These are phyloP conservation scores for Coptodon rendalli DNA, from an alignment of 2,113 vertebrate genomes.

Conservation along the genomic window DNA sequence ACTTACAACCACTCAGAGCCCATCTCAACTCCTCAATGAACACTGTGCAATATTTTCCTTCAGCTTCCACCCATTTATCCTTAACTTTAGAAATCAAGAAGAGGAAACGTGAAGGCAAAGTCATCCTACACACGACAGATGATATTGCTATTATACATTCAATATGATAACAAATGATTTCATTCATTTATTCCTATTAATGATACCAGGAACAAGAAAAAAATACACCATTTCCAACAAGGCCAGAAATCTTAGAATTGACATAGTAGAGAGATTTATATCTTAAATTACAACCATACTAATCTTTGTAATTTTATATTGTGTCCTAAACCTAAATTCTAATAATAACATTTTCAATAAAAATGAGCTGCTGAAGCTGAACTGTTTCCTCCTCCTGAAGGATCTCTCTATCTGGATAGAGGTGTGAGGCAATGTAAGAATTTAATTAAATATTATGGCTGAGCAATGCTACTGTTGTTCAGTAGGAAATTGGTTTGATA, in stretches of 20 bases:
- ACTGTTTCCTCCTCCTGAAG: not conserved
- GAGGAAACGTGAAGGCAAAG: not conserved
- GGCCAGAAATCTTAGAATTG: not conserved
- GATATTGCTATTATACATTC: not conserved
- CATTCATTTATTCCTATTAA: not conserved
- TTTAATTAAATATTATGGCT: conserved; percentile 14
- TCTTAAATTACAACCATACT: not conserved
- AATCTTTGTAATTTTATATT: not conserved
- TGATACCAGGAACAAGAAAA: not conserved
- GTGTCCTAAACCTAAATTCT: not conserved
- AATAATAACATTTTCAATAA: not conserved
- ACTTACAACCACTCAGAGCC: not conserved
- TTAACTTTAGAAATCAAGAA: not conserved
- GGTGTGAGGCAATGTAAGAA: not conserved
- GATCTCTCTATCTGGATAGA: not conserved
- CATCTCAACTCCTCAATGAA: not conserved
- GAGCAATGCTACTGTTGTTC: conserved; percentile 8
- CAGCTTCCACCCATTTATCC: not conserved
- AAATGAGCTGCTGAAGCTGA: not conserved
- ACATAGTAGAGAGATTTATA: not conserved
- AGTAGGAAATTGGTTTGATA: conserved; percentile 27
- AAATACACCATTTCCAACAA: not conserved
- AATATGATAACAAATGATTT: not conserved
- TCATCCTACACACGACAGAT: not conserved
- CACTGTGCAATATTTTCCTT: not conserved